Evolutionary conservation across 2,797 vertebrate species (phyloP).

Genomic region (Crenuchus spilurus): DNA sequence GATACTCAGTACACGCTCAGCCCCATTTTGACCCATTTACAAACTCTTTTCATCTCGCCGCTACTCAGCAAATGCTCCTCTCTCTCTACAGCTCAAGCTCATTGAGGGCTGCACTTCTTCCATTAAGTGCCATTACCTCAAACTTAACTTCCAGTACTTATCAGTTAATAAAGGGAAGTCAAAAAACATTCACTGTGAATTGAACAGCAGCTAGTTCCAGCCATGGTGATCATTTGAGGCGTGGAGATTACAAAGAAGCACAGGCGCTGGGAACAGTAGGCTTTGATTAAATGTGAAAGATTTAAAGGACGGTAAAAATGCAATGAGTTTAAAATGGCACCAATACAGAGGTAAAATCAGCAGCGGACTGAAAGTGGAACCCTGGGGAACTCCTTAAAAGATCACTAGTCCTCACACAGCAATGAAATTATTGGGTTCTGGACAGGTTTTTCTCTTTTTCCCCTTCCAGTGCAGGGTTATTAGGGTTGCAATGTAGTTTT

Average conservation of each 20-base stretch:
- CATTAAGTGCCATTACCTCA: background rate
- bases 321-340: background rate
- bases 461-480: background rate
- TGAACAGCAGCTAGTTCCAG: background rate
- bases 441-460: background rate
- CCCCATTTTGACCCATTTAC: slow-evolving; percentile 25
- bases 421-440: background rate
- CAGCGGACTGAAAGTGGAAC: background rate
- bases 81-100: background rate
- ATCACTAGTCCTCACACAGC: background rate
- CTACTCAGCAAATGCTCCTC: background rate
- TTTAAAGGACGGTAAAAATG: background rate
- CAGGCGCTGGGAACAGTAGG: background rate
- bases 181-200: background rate
- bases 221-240: background rate
- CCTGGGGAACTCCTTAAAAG: background rate
- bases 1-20: slow-evolving; percentile 10
- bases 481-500: background rate
- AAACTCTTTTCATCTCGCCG: slow-evolving; percentile 10
- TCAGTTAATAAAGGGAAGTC: background rate
- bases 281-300: slow-evolving; percentile 4
- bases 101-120: background rate
- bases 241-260: background rate
- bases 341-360: background rate
- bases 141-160: slow-evolving; percentile 3